Percentiles rank a stretch among this genome's conserved stretches.
These are phyloP conservation scores for Drosophila pseudoananassae DNA, from an alignment of 1,140 invertebrate genomes.

Conservation along the genomic window DNA sequence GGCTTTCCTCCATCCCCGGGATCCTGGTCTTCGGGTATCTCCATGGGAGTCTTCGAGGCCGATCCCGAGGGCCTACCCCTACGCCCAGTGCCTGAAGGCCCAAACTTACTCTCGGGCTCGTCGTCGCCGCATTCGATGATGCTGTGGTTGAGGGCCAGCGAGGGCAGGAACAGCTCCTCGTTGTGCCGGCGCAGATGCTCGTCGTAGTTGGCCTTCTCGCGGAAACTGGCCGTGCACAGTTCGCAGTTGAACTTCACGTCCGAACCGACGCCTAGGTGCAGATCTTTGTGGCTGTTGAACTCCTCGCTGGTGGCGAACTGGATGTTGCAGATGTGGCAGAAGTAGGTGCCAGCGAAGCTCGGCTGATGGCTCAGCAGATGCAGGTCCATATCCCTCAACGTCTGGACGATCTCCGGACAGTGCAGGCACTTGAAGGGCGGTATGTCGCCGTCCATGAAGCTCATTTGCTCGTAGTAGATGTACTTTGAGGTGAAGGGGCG, in stretches of 20 bases:
- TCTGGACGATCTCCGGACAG: conserved; percentile 70
- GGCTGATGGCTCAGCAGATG: conserved; percentile 73
- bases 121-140: conserved; percentile 51
- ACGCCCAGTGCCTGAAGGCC: neutral
- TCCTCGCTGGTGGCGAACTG: conserved; percentile 66
- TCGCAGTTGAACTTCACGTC: conserved; percentile 75
- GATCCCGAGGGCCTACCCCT: neutral
- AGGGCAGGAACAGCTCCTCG: conserved; percentile 73
- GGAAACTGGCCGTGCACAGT: conserved; percentile 77
- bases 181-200: conserved; percentile 79
- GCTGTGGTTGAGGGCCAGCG: conserved; percentile 66
- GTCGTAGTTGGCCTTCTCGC: conserved; percentile 76
- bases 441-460: conserved; percentile 78
- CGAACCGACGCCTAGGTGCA: conserved; percentile 61
- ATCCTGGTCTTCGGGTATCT: conserved; percentile 9
- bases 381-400: conserved; percentile 68
- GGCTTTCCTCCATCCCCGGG: conserved; percentile 41
- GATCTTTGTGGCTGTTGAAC: conserved; percentile 71
- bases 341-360: conserved; percentile 55
- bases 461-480: conserved; percentile 77
- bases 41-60: neutral
- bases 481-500: conserved; percentile 72
- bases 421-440: conserved; percentile 78
- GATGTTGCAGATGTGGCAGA: conserved; percentile 68
- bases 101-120: neutral